Percentiles rank a stretch among this genome's conserved stretches.
Conservation (phyloP, 1,140 invertebrate species). For the Macrosteles quadrilineatus region DNA sequence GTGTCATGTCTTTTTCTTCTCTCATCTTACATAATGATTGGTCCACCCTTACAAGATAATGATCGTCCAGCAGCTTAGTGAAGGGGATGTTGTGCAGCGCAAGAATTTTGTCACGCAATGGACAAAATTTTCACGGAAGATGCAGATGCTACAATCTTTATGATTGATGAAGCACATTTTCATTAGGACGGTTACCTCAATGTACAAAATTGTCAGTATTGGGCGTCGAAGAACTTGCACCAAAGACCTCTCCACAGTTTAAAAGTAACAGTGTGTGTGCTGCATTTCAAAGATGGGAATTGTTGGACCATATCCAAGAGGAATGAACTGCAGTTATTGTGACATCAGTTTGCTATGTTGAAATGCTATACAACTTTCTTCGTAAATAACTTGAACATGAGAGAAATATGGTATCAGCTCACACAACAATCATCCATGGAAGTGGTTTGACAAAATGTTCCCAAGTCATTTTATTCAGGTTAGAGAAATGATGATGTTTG, state of each 20-base stretch:
- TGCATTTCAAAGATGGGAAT: slow-evolving; percentile 36
- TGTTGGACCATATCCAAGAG: slow-evolving; percentile 39
- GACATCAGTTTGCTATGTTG: slow-evolving; percentile 36
- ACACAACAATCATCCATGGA: slow-evolving; percentile 1
- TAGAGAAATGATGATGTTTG: slow-evolving; percentile 14
- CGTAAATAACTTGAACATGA: slow-evolving; percentile 31
- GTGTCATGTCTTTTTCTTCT: slow-evolving; percentile 16
- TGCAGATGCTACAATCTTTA: slow-evolving; percentile 37
- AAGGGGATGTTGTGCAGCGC: slow-evolving; percentile 16
- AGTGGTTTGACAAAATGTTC: slow-evolving; percentile 16
- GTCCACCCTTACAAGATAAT: slow-evolving; percentile 21
- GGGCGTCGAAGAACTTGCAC: slow-evolving; percentile 42
- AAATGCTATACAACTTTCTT: slow-evolving; percentile 35
- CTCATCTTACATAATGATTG: not conserved
- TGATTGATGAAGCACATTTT: slow-evolving; percentile 48
- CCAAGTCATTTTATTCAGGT: slow-evolving; percentile 13
- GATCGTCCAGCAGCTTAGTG: slow-evolving; percentile 20
- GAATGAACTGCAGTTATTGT: slow-evolving; percentile 27
- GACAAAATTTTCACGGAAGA: slow-evolving; percentile 20
- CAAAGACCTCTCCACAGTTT: slow-evolving; percentile 45
- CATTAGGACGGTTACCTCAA: slow-evolving; percentile 46
- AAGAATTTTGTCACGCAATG: slow-evolving; percentile 17
- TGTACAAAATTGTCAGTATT: slow-evolving; percentile 47
- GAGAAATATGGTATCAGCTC: slow-evolving; percentile 22
- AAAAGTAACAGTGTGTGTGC: slow-evolving; percentile 45